Base-by-base conservation (phyloP, 2,888 invertebrate genomes). In the Ichneumon xanthorius region DNA sequence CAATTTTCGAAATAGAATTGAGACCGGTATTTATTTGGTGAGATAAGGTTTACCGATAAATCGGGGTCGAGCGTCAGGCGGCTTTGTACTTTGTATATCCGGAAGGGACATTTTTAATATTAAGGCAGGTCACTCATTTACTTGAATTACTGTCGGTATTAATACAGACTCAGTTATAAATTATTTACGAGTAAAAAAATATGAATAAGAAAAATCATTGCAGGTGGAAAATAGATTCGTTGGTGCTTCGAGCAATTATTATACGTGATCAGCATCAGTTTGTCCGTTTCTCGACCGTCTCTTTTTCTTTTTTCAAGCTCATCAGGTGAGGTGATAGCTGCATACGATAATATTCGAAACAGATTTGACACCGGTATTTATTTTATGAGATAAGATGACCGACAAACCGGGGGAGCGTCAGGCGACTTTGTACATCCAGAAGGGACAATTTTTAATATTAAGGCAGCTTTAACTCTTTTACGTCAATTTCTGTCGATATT, bases 321-420 rank as follows among this genome's bases (percentile, higher is more conserved):
- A 4, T 22, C 45, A n/a, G 26, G 14, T 22, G 22, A 22, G 11
- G 14, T 65, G 71, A 67, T 84, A 85, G 82, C 77, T 78, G 79
- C 73, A 88, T 88, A 86, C 71, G 89, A 90, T 40, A 88, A 90
- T 82, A 79, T 76, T 68, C 63, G 65, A 71, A 63, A 58, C 53
- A 68, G 55, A 50, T 53, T 48, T 48, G 30, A 61, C 26, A 14
- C 14, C 14, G 19, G 0, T 14, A 9, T 9, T 70, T 9, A 30
- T 40, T 86, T 80, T 82, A 83, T 82, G 77, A 77, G 76, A 82
- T 84, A 73, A 72, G 71, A 80, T 84, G 85, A 86, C 81, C 22
- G n/a, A 67, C 5, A 53, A 26, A 65, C 26, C 26, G 4, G 30
- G 2, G 22, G 26, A 26, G 26, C 26, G 26, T 26, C 26, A 2